These are phyloP conservation scores for Microplitis mediator DNA, from an alignment of 1,140 invertebrate species.

Conservation along the genomic window DNA sequence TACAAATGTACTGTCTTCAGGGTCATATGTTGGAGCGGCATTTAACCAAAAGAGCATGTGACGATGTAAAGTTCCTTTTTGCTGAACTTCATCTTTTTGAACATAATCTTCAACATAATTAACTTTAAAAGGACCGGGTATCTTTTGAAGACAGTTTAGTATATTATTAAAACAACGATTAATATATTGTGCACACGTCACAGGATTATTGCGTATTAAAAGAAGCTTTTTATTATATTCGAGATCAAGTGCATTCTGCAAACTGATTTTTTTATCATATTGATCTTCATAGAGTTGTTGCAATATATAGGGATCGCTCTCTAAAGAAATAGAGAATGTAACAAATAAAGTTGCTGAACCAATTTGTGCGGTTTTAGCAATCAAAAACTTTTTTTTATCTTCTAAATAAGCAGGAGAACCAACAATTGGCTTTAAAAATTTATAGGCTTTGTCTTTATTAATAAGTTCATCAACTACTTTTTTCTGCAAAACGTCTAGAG, in stretches of 20 bases:
- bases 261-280: neutral
- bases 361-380: neutral
- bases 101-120: neutral
- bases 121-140: slow-evolving; percentile 7
- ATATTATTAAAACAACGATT: neutral
- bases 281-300: slow-evolving; percentile 3
- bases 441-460: neutral
- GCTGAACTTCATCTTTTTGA: slow-evolving; percentile 12
- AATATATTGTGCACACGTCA: slow-evolving; percentile 7
- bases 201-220: slow-evolving; percentile 14
- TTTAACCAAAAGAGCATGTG: neutral
- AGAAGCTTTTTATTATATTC: neutral
- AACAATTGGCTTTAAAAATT: neutral
- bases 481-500: neutral
- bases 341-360: neutral
- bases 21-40: neutral
- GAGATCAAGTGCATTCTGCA: neutral
- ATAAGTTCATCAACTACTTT: neutral
- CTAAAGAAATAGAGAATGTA: neutral
- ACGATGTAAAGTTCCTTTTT: neutral
- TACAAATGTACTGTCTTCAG: neutral
- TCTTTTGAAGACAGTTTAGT: neutral
- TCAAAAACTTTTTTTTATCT: neutral
- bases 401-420: neutral
- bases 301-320: too few species aligned